Conservation (phyloP, 2,797 vertebrate genomes). For the Limnodromus scolopaceus region DNA sequence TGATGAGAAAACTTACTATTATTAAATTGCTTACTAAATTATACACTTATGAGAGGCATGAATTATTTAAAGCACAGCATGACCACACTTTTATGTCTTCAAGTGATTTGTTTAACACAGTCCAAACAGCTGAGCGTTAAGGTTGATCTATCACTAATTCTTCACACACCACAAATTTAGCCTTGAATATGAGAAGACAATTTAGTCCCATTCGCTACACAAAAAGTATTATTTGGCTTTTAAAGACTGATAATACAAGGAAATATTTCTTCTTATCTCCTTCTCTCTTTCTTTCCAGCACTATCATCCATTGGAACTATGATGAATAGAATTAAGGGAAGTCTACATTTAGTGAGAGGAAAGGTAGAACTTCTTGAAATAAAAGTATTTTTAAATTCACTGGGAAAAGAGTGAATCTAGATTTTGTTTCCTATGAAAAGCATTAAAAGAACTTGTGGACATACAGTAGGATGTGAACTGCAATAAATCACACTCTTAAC, state of each 20-base stretch:
- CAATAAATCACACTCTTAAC: slow-evolving; percentile 55
- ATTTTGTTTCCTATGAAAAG: slow-evolving; percentile 42
- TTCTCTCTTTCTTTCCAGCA: background rate
- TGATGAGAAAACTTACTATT: background rate
- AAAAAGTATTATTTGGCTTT: background rate
- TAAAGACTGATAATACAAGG: background rate
- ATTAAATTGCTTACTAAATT: background rate
- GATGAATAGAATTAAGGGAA: background rate
- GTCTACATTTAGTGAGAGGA: background rate
- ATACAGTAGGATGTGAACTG: slow-evolving; percentile 23
- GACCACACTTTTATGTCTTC: background rate
- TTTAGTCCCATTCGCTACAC: background rate
- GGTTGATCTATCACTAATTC: background rate
- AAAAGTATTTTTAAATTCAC: background rate
- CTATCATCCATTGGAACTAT: background rate
- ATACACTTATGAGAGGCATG: background rate
- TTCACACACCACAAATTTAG: slow-evolving; percentile 6
- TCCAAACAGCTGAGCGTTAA: background rate
- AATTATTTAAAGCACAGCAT: background rate
- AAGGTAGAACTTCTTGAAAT: slow-evolving; percentile 23
- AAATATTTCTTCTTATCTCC: background rate
- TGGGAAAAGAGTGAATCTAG: background rate
- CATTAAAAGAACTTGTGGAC: slow-evolving; percentile 23
- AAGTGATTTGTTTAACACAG: background rate
- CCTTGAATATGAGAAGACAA: background rate